Evolutionary conservation across 2,113 vertebrate genomes (phyloP).

Genomic region (Amia ocellicauda): DNA sequence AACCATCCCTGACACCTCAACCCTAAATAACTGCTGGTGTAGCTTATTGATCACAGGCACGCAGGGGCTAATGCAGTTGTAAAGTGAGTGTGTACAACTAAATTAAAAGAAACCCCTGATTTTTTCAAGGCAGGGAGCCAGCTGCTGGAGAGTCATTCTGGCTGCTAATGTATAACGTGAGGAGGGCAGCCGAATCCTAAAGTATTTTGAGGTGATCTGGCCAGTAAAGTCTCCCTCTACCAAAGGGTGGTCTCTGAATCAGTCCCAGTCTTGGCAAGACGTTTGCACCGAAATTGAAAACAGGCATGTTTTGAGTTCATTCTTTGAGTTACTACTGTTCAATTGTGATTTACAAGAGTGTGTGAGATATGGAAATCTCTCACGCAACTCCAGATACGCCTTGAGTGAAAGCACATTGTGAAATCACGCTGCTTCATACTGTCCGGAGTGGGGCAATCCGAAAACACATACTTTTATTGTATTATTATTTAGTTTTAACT

Average conservation of each 20-base stretch:
- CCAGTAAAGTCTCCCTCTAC: constrained; percentile 61
- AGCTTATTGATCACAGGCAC: constrained; percentile 9
- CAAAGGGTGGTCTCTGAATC: constrained; percentile 80
- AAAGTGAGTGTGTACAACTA: constrained; percentile 14
- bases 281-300: constrained; percentile 76
- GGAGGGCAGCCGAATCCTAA: constrained; percentile 42
- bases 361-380: constrained; percentile 82
- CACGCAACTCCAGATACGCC: constrained; percentile 75
- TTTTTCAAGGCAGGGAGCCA: constrained; percentile 35
- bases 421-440: constrained; percentile 50
- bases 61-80: constrained; percentile 25
- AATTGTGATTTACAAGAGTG: constrained; percentile 85
- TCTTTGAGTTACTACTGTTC: constrained; percentile 84
- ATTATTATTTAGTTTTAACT: constrained; percentile 43
- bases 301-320: constrained; percentile 82
- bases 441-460: constrained; percentile 47
- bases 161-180: constrained; percentile 43
- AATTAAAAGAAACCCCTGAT: background rate
- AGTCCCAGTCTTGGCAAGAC: constrained; percentile 74
- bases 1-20: background rate
- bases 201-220: constrained; percentile 67
- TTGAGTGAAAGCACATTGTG: constrained; percentile 73
- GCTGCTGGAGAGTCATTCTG: constrained; percentile 14
- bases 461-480: constrained; percentile 50
- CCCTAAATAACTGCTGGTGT: background rate